Percentiles rank a stretch among this genome's conserved stretches.
phyloP scores from a whole-genome alignment of 2,888 invertebrate species.

The Nesidiocoris tenuis region DNA sequence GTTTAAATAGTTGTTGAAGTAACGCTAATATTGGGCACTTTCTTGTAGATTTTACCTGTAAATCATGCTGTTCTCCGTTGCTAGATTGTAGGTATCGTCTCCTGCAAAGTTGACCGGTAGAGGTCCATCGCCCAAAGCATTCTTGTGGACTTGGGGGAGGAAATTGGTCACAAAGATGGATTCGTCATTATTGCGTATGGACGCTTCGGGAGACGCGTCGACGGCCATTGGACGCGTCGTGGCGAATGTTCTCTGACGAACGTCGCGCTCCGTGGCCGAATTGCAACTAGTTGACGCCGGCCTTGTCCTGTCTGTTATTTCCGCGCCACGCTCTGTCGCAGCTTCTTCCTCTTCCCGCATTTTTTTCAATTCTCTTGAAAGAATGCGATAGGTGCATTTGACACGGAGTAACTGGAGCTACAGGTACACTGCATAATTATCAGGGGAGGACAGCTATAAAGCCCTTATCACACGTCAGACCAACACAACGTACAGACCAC shows the following conservation, averaged over 20 bases:
- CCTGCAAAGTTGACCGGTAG: background rate
- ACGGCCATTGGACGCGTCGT: background rate
- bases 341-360: conserved; percentile 27
- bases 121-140: conserved; percentile 28
- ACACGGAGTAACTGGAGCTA: too few relatives aligned
- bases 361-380: conserved; percentile 19
- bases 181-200: too few relatives aligned
- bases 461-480: too few relatives aligned
- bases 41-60: conserved; percentile 22
- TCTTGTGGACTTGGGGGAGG: conserved; percentile 9
- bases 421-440: too few relatives aligned
- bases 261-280: background rate
- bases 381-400: too few relatives aligned
- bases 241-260: background rate
- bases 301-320: background rate
- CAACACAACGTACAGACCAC: too few relatives aligned
- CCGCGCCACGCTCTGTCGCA: background rate
- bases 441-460: too few relatives aligned
- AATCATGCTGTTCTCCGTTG: conserved; percentile 25
- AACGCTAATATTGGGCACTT: too few relatives aligned
- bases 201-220: background rate
- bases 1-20: too few relatives aligned
- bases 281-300: background rate
- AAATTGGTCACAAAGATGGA: too few relatives aligned
- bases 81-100: conserved; percentile 1